Conservation (phyloP, 2,888 invertebrate genomes). For the Macrophya annulata region DNA sequence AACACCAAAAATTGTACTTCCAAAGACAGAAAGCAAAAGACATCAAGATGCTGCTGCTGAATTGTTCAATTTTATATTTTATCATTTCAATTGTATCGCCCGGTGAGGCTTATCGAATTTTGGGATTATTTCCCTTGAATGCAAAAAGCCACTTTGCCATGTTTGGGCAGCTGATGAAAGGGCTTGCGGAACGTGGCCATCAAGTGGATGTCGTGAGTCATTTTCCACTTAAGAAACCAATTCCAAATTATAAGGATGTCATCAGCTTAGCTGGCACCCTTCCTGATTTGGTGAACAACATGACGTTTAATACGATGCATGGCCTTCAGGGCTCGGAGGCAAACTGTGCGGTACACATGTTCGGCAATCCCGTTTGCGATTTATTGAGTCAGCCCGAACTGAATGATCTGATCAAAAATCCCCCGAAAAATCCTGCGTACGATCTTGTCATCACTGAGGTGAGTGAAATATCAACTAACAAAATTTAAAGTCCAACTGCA, state of each 20-base stretch:
- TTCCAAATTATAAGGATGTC: conserved; percentile 19
- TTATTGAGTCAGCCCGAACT: conserved; percentile 63
- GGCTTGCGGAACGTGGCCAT: conserved; percentile 78
- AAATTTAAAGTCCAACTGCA: background rate
- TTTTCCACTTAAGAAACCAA: conserved; percentile 55
- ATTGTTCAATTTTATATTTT: conserved; percentile 8
- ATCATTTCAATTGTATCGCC: conserved; percentile 53
- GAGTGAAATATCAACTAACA: background rate
- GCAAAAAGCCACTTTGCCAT: conserved; percentile 80
- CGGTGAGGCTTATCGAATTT: conserved; percentile 74
- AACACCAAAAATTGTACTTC: background rate
- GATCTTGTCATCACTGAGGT: conserved; percentile 55
- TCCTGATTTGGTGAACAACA: conserved; percentile 22
- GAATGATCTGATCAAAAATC: conserved; percentile 62
- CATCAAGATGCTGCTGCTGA: background rate
- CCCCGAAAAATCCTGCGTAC: conserved; percentile 46
- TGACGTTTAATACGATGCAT: background rate
- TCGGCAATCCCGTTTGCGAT: conserved; percentile 60
- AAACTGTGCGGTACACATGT: background rate
- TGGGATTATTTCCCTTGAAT: conserved; percentile 78
- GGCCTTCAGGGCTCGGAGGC: background rate
- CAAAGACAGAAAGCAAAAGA: background rate
- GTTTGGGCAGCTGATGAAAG: conserved; percentile 76
- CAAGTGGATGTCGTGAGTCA: conserved; percentile 73
- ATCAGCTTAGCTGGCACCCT: conserved; percentile 12